Evolutionary conservation across 2,888 invertebrate genomes (phyloP), one percentile per base, ranked within the genome.

Genomic region (Carabus problematicus): DNA sequence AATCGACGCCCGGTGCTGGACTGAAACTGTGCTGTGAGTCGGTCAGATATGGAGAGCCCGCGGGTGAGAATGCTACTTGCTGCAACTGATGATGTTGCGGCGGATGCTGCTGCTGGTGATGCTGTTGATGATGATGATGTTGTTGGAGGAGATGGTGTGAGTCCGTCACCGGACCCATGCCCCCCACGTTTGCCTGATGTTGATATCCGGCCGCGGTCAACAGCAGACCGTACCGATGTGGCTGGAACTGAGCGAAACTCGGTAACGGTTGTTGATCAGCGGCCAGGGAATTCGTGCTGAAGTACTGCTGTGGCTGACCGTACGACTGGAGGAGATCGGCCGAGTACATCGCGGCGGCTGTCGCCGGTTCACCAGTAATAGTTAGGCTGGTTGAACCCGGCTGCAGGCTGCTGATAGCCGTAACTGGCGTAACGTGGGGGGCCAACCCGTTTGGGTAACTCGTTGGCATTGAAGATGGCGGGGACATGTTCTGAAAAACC

Each of bases 371-470:
- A 92, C 92, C 92, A 93, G 88, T 92, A 92, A 88, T 91, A 92
- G 86, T 91, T 90, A 86, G 91, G 84, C 76, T 79, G 81, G 77
- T 81, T 81, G 79, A 79, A 80, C 78, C 79, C 75, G 79, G 72
- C 75, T 79, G 72, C 79, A 79, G 77, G 79, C 71, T 85, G 85
- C 79, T 85, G 84, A 80, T 85, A 89, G 86, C 87, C 86, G 85
- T 89, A 89, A 86, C 87, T 77, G 79, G 77, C 88, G 87, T 89
- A 90, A 89, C 90, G 90, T 90, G 90, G 90, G 91, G 91, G 91
- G 91, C 89, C 89, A 88, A 89, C 88, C 85, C 91, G 91, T 91
- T 91, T 91, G 91, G 91, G 91, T 91, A 90, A 83, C 83, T 87
- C 89, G 78, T 79, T 81, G 80, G 79, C 79, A 78, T 79, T 79